Base-by-base conservation (phyloP, 37 sponge, comb jelly and placozoan species). In the Cliona cf. orientalis region DNA sequence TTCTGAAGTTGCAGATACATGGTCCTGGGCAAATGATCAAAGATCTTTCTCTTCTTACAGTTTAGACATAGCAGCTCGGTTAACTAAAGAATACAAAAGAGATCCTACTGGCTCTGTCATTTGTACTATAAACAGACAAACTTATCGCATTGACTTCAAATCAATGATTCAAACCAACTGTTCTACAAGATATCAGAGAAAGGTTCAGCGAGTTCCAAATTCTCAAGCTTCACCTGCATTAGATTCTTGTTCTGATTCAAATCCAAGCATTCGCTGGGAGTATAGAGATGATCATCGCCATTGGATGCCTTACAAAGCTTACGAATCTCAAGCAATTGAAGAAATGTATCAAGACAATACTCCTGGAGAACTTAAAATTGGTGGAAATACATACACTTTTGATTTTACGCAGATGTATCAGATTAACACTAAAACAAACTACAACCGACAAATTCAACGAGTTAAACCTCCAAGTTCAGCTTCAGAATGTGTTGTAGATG, bases 101-200 rank as follows among this genome's bases (percentile, higher is more conserved):
- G 63, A 79, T 66, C 87, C 87, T 1, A 31, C 14, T 34, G 83
- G 75, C 1, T 6, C 42, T 6, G 32, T 76, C 61, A 2, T 22
- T 0, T 9, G 80, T 23, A 35, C 6, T 17, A 44, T 78, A 34
- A 43, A 72, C 55, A 65, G 64, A 31, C 46, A 44, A 3, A 56
- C 39, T 0, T 90, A 94, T 65, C 17, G 0, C 1, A 66, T 90
- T 19, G 82, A 90, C 46, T 84, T 90, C 70, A 1, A 38, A 32
- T 76, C 71, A 22, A 94, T 94, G 95, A 71, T 37, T 7, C 95
- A 94, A 46, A 87, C 74, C 21, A 94, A 94, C 49, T 2, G 21
- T 0, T 28, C 2, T 1, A 90, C 95, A 21, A 49, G 39, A 7
- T 22, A 26, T 72, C 71, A 85, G 33, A 75, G 75, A 58, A 74